phyloP scores from a whole-genome alignment of 2,797 vertebrate genomes.

The Amblyraja radiata region DNA sequence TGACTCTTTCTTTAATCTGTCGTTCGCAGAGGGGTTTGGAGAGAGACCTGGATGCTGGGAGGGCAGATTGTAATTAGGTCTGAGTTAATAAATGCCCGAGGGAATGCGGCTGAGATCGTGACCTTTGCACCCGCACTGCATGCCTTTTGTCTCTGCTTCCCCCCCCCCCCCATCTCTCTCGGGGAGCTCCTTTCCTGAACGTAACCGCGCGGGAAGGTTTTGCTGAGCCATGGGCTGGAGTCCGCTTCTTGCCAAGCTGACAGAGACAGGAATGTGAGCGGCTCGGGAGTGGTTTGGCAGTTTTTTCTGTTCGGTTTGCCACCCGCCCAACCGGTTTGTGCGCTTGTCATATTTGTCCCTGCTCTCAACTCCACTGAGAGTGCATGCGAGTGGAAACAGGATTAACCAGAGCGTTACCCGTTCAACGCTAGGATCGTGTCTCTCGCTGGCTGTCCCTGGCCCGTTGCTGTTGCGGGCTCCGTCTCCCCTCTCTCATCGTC shows the following conservation, averaged over 20 bases:
- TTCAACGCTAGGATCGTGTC: neutral
- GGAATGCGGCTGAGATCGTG: constrained; percentile 34
- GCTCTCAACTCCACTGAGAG: too few species aligned
- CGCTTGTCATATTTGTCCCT: too few species aligned
- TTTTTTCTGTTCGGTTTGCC: too few species aligned
- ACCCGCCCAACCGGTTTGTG: too few species aligned
- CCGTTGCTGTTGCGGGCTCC: neutral
- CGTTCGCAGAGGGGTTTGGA: neutral
- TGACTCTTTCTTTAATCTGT: neutral
- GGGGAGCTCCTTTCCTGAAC: constrained; percentile 49
- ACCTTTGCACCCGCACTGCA: constrained; percentile 39
- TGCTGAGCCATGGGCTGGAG: constrained; percentile 47
- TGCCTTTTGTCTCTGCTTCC: constrained; percentile 45
- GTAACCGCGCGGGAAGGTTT: constrained; percentile 55
- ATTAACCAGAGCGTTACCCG: too few species aligned
- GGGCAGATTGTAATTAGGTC: constrained; percentile 52
- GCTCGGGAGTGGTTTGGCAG: too few species aligned
- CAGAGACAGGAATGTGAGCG: too few species aligned
- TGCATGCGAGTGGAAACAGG: too few species aligned
- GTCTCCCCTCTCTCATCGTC: neutral
- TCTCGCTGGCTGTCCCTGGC: accelerated
- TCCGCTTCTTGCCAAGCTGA: constrained; percentile 41
- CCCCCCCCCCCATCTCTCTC: constrained; percentile 52
- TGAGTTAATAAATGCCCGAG: constrained; percentile 48
- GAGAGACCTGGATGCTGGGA: neutral